These are phyloP conservation scores for Simalia tracyae DNA, from an alignment of 2,797 vertebrate species.

Conservation along the genomic window DNA sequence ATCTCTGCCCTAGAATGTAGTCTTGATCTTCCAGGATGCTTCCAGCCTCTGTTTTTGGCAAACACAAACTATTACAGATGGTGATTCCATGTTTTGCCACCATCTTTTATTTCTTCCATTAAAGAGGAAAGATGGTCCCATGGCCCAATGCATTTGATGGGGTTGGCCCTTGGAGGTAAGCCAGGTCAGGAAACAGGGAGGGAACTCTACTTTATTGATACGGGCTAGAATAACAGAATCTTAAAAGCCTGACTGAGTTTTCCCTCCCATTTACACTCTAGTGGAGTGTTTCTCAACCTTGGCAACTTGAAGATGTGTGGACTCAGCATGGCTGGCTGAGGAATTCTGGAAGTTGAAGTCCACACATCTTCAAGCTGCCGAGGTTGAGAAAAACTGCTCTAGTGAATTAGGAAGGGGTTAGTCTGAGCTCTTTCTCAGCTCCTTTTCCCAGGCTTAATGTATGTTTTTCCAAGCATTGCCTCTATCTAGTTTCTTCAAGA, in stretches of 20 bases:
- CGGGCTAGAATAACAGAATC: neutral
- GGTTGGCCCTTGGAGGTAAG: neutral
- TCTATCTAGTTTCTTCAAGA: neutral
- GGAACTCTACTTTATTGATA: neutral
- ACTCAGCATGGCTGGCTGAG: too few species aligned
- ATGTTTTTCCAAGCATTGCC: neutral
- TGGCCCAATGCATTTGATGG: neutral
- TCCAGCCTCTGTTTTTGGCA: neutral
- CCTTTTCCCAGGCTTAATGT: neutral
- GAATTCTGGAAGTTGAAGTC: too few species aligned
- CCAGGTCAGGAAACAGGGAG: neutral
- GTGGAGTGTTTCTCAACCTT: too few species aligned
- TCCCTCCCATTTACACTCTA: neutral
- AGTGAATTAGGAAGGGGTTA: neutral
- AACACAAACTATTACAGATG: neutral
- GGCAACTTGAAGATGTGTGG: too few species aligned
- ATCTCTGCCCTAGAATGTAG: neutral
- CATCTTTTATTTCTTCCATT: neutral
- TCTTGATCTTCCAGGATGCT: neutral
- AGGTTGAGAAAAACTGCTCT: too few species aligned
- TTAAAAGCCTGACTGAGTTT: neutral
- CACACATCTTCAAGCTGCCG: too few species aligned
- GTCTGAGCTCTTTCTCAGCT: neutral
- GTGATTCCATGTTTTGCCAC: neutral
- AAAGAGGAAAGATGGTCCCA: neutral